Conservation (phyloP, 2,797 vertebrate genomes). For the Hapalemur alaotrensis region DNA sequence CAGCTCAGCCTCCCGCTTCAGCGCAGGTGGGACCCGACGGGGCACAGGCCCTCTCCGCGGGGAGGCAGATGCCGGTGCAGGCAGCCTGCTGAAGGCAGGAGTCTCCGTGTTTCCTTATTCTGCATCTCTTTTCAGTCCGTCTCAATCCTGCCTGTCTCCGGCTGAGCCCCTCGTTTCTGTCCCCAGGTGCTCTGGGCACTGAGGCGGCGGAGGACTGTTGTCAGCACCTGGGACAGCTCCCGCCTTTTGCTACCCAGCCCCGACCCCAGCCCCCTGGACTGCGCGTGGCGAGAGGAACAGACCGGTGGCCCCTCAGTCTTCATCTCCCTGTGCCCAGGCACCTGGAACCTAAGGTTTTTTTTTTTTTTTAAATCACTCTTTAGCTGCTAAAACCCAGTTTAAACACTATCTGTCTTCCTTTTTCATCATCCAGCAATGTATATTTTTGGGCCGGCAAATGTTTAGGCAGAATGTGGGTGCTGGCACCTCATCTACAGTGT, state of each 20-base stretch:
- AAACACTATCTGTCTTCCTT: slow-evolving; percentile 12
- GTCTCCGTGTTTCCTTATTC: not conserved
- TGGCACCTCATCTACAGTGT: not conserved
- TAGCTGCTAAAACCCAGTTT: not conserved
- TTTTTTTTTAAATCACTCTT: not conserved
- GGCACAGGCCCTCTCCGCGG: not conserved
- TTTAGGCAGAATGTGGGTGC: not conserved
- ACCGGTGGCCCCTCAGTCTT: not conserved
- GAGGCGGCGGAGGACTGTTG: not conserved
- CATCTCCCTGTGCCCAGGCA: not conserved
- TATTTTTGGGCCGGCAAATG: slow-evolving; percentile 14
- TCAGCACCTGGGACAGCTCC: slow-evolving; percentile 46
- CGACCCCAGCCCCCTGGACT: not conserved
- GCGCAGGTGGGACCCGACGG: not conserved
- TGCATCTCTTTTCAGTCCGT: not conserved
- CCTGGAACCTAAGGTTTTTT: not conserved
- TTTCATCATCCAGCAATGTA: not conserved
- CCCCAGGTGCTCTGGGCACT: not conserved
- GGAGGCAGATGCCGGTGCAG: not conserved
- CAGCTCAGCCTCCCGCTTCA: not conserved
- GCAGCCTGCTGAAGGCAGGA: not conserved
- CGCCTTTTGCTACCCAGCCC: fast-evolving
- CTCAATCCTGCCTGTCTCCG: not conserved
- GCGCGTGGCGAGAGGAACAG: not conserved
- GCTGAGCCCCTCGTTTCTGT: not conserved